These are phyloP conservation scores for Xanthia icteritia DNA, from an alignment of 2,888 invertebrate genomes.

Conservation along the genomic window DNA sequence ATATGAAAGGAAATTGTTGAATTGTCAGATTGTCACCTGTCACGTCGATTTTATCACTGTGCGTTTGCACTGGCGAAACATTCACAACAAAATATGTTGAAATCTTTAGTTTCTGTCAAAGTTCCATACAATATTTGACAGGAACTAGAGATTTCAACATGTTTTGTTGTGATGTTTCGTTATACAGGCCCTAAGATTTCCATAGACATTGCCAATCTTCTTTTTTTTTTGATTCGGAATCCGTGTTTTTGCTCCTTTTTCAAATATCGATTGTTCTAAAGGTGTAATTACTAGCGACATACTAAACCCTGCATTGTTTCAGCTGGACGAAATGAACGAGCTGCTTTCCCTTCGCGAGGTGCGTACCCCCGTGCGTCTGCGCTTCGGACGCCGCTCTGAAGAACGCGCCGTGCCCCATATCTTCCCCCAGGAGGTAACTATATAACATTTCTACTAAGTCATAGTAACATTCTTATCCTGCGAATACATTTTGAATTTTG, in stretches of 20 bases:
- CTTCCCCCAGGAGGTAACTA: slow-evolving; percentile 86
- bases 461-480: not conserved
- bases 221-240: not conserved
- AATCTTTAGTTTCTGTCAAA: too few relatives aligned
- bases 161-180: too few relatives aligned
- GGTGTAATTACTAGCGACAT: not conserved
- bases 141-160: too few relatives aligned
- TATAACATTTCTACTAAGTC: not conserved
- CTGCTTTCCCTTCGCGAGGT: slow-evolving; percentile 83
- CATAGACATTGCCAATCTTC: not conserved
- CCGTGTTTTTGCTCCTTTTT: not conserved
- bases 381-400: slow-evolving; percentile 88
- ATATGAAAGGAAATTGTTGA: too few relatives aligned
- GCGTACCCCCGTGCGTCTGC: slow-evolving; percentile 87
- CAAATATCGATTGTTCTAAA: not conserved
- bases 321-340: slow-evolving; percentile 87
- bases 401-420: slow-evolving; percentile 88
- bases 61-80: too few relatives aligned
- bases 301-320: slow-evolving; percentile 37
- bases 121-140: too few relatives aligned
- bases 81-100: too few relatives aligned
- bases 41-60: too few relatives aligned
- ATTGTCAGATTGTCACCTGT: too few relatives aligned
- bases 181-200: not conserved
- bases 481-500: not conserved